Evolutionary conservation across 2,113 vertebrate genomes (phyloP).

Genomic region (Rhinoptilus africanus): DNA sequence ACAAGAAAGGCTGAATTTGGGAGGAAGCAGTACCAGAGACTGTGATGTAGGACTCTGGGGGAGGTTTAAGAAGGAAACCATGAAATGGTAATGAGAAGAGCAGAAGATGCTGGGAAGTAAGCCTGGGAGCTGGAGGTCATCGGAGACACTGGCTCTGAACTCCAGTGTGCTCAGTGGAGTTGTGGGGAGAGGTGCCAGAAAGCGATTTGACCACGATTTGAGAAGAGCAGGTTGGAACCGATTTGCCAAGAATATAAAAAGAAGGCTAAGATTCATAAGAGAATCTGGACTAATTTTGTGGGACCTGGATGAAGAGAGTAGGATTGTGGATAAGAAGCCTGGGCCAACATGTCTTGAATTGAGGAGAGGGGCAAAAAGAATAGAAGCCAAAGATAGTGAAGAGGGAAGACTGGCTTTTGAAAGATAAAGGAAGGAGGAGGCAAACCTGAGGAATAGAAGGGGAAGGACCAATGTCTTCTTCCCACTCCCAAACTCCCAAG

Average conservation of each 20-base stretch:
- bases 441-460: background rate
- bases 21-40: background rate
- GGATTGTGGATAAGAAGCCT: background rate
- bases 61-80: background rate
- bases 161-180: background rate
- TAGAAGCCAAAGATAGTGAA: background rate
- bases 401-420: background rate
- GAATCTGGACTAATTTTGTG: background rate
- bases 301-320: background rate
- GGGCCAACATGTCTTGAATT: rapidly evolving
- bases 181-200: background rate
- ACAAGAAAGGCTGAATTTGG: background rate
- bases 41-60: background rate
- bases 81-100: background rate
- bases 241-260: background rate
- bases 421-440: background rate
- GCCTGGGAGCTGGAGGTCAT: background rate
- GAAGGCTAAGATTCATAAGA: background rate
- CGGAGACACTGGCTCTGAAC: rapidly evolving
- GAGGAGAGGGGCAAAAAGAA: background rate
- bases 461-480: background rate
- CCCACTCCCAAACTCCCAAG: background rate
- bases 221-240: background rate
- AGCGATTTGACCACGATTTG: background rate
- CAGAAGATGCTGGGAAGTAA: background rate